Conservation (phyloP, 2,888 invertebrate genomes). For the Andrena praecox region DNA sequence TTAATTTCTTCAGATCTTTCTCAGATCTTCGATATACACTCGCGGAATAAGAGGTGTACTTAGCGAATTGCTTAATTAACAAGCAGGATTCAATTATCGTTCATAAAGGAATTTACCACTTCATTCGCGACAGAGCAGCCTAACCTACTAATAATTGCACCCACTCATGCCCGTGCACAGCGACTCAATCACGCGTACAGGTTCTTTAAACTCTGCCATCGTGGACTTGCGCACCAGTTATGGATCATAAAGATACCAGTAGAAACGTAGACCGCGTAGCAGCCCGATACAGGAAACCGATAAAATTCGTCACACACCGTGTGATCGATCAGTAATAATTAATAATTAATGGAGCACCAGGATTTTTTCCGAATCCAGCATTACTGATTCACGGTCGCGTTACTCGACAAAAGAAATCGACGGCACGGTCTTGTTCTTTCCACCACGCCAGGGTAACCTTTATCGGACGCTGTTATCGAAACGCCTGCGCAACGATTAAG, state of each 20-base stretch:
- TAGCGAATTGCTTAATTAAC: neutral
- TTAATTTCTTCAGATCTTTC: too few species aligned
- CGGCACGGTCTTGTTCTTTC: constrained; percentile 10
- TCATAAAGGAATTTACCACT: neutral
- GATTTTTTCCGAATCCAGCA: constrained; percentile 10
- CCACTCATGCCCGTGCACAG: neutral
- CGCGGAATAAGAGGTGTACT: neutral
- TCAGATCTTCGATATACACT: too few species aligned
- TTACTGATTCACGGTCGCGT: constrained; percentile 19
- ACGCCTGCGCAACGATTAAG: constrained; percentile 14
- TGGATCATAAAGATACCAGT: constrained; percentile 39
- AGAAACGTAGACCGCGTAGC: constrained; percentile 12
- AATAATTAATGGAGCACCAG: constrained; percentile 14
- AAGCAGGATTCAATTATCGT: neutral
- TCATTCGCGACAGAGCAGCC: neutral
- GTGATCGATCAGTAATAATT: constrained; percentile 42
- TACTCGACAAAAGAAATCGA: constrained; percentile 32
- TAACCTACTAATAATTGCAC: neutral
- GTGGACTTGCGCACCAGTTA: neutral
- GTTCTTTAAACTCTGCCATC: constrained; percentile 11
- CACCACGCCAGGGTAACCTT: constrained; percentile 13
- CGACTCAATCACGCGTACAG: neutral
- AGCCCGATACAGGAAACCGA: constrained; percentile 40
- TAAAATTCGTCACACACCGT: constrained; percentile 41
- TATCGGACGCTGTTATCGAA: constrained; percentile 46